These are phyloP conservation scores for Amphipoea oculea DNA, from an alignment of 2,888 invertebrate genomes.

Conservation along the genomic window DNA sequence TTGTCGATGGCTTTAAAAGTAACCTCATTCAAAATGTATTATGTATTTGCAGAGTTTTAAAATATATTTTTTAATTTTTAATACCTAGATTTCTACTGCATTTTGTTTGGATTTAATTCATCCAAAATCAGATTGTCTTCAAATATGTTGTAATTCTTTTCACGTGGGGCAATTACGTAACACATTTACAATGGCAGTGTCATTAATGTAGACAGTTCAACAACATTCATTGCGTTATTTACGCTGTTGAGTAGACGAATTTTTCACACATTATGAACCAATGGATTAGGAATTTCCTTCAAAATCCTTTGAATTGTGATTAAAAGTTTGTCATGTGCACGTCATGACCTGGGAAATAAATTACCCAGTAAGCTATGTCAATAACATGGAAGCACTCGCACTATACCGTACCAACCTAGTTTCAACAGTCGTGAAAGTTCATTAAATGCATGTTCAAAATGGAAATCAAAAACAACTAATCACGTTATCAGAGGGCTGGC, in stretches of 20 bases:
- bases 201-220: no score
- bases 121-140: neutral
- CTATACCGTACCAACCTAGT: neutral
- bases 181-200: no score
- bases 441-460: neutral
- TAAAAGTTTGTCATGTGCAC: no score
- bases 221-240: neutral
- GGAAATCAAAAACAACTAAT: neutral
- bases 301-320: neutral
- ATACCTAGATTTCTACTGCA: no score
- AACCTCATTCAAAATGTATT: neutral
- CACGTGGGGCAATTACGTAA: no score
- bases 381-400: neutral
- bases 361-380: neutral
- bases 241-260: neutral
- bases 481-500: neutral
- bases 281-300: neutral
- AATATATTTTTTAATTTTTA: neutral
- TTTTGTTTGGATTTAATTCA: neutral
- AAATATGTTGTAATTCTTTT: neutral
- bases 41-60: neutral
- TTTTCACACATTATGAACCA: neutral
- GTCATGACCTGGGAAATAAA: no score
- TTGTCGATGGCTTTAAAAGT: slow-evolving; percentile 5
- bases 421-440: neutral